Percentiles rank a stretch among this genome's conserved stretches.
These are phyloP conservation scores for Trematocara variabile DNA, from an alignment of 2,113 vertebrate species.

Conservation along the genomic window DNA sequence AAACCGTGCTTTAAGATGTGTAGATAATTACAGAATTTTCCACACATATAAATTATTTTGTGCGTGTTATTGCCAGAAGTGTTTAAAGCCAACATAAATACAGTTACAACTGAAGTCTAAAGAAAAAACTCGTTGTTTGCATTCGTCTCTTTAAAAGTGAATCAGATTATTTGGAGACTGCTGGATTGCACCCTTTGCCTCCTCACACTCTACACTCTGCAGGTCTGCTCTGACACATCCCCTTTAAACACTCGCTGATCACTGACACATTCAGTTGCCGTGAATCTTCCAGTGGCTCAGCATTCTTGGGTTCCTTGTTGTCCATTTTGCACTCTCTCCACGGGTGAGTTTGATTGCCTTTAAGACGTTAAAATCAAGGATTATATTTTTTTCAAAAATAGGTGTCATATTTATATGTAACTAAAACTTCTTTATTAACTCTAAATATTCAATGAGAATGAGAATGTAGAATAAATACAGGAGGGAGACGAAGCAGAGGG, in stretches of 20 bases:
- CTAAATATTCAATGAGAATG: neutral
- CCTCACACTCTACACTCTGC: neutral
- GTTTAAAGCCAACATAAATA: neutral
- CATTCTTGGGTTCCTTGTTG: neutral
- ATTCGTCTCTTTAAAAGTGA: neutral
- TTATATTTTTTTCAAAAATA: rapidly evolving
- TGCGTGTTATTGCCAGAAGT: neutral
- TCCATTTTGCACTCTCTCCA: neutral
- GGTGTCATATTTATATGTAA: rapidly evolving
- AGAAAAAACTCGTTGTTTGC: neutral
- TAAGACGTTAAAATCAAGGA: neutral
- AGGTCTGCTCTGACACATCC: neutral
- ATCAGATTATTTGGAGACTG: rapidly evolving
- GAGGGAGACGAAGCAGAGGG: neutral
- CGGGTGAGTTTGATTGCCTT: neutral
- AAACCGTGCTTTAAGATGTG: neutral
- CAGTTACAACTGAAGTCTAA: neutral
- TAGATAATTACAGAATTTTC: neutral
- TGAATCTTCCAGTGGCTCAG: neutral
- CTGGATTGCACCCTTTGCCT: neutral
- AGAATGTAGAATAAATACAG: neutral
- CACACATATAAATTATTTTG: neutral
- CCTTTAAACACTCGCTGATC: neutral
- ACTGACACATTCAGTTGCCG: neutral
- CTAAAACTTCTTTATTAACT: too few relatives aligned